Percentiles rank a stretch among this genome's conserved stretches.
Evolutionary conservation across 1,140 invertebrate genomes (phyloP).

Genomic region (Rhopalosiphum maidis): DNA sequence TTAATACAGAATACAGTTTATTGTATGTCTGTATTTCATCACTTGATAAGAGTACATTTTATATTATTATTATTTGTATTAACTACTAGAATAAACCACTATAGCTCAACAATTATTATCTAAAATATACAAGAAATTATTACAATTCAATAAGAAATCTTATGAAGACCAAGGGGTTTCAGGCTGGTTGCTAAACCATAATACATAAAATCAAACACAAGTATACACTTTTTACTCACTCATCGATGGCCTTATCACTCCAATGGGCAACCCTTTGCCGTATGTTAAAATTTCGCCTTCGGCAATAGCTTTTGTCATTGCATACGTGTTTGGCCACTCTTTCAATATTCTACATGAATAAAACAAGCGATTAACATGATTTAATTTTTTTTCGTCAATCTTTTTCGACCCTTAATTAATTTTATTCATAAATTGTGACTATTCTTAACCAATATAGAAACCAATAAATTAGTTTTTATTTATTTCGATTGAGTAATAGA

Average conservation of each 20-base stretch:
- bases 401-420: background rate
- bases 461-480: too few relatives aligned
- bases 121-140: too few relatives aligned
- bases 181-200: background rate
- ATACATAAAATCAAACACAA: background rate
- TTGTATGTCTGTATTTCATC: background rate
- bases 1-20: background rate
- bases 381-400: too few relatives aligned
- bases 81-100: too few relatives aligned
- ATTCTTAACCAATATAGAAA: background rate
- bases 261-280: conserved; percentile 68
- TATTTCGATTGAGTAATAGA: too few relatives aligned
- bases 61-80: too few relatives aligned
- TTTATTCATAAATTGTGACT: background rate
- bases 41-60: background rate
- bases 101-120: too few relatives aligned
- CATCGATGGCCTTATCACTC: conserved; percentile 67
- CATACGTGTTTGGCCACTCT: conserved; percentile 74
- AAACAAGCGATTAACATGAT: background rate
- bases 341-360: conserved; percentile 65
- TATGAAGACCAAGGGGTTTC: background rate
- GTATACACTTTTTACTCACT: conserved; percentile 61
- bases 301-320: conserved; percentile 72
- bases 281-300: conserved; percentile 68
- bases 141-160: background rate